A percentile compares a stretch with the other conserved stretches of the same genome.
Conservation (phyloP, 2,113 vertebrate species). For the Pollimyrus isidori region DNA sequence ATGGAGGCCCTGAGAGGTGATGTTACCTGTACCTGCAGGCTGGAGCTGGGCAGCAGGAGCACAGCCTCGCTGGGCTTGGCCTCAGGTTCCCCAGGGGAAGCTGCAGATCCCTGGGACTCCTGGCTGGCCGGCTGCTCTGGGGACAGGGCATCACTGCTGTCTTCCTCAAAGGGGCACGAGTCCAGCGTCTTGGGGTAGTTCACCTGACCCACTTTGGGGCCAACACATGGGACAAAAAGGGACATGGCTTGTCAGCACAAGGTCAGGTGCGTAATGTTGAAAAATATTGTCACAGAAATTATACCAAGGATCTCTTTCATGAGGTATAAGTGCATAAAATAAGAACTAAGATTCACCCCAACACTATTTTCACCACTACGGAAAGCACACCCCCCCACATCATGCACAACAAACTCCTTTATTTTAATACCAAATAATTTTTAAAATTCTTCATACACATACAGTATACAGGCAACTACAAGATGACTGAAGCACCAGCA, state of each 20-base stretch:
- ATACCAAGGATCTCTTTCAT: background rate
- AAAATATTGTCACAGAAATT: background rate
- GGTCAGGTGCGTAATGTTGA: background rate
- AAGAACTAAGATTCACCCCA: background rate
- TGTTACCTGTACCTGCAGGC: constrained; percentile 51
- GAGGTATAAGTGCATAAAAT: background rate
- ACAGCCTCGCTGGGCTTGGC: constrained; percentile 64
- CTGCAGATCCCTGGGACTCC: constrained; percentile 80
- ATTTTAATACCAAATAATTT: background rate
- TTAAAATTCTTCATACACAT: background rate
- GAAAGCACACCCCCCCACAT: background rate
- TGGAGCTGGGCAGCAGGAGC: constrained; percentile 58
- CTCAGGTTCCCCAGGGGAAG: constrained; percentile 78
- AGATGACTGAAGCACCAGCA: background rate
- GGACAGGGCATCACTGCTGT: constrained; percentile 88
- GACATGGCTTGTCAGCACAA: background rate
- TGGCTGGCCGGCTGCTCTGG: constrained; percentile 94
- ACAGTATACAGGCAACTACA: background rate
- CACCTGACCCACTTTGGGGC: constrained; percentile 71
- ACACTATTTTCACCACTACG: background rate
- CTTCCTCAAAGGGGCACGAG: constrained; percentile 83
- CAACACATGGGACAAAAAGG: constrained; percentile 15
- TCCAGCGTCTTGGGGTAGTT: constrained; percentile 75
- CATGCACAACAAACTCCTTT: background rate
- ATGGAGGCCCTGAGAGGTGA: background rate